Base-by-base conservation (phyloP, 2,888 invertebrate genomes). In the Aphidius colemani region DNA sequence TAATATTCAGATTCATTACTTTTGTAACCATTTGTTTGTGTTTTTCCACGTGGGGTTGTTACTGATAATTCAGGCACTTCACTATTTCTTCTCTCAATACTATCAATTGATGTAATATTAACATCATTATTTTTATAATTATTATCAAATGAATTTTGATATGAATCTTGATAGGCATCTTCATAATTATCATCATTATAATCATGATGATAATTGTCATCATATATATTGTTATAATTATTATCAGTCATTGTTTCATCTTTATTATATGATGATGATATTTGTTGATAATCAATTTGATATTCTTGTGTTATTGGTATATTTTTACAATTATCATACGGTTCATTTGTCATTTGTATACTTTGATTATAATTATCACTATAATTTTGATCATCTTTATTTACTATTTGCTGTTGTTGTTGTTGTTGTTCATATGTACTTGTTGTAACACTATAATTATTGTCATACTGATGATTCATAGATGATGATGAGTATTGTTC, bases 11-110 rank as follows among this genome's bases (percentile, higher is more conserved):
- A 70, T 30, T 78, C 78, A 61, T 67, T 73, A 7, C 77, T 72
- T 46, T 74, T 75, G 67, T 80, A 80, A 6, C 78, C 80, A 58
- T 80, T 80, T n/a, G 74, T 67, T 64, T 66, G 75, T 1, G 77
- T 78, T 62, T 80, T 77, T 46, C 79, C 78, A 43, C 74, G 73
- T 4, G 79, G 75, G 41, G 80, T 81, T 46, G 77, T 78, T 49
- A 77, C 76, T n/a, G 79, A 78, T 9, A 80, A 63, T 65, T 80
- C 79, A 7, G 78, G 79, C 43, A 78, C 76, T 59, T 78, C 78
- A 70, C 75, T 77, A 48, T 68, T 67, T 53, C 74, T 67, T 53
- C 77, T 76, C 0, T 75, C 77, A 49, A 68, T 67, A 4, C 63
- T 66, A 11, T 67, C 63, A 6, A 39, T 13, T 13, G 3, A 13